Evolutionary conservation across 2,797 vertebrate species (phyloP).

Genomic region (Gila robusta): DNA sequence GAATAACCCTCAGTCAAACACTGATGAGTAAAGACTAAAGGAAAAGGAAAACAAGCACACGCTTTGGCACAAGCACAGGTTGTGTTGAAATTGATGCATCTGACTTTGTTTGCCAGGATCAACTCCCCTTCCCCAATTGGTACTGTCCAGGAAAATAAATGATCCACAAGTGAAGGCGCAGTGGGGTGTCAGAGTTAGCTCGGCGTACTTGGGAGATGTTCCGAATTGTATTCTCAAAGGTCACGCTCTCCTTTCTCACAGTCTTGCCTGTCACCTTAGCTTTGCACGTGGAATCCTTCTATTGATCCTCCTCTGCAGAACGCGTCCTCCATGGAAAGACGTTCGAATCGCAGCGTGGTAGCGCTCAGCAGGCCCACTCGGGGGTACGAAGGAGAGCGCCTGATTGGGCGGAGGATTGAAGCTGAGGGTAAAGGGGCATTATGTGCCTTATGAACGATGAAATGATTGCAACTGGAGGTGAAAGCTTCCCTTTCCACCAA

Average conservation of each 20-base stretch:
- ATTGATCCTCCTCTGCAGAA: slow-evolving; percentile 77
- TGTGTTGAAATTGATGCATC: slow-evolving; percentile 69
- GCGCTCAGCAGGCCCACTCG: slow-evolving; percentile 60
- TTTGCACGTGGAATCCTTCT: slow-evolving; percentile 77
- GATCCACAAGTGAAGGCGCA: slow-evolving; percentile 74
- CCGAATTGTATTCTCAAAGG: slow-evolving; percentile 83
- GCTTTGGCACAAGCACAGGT: slow-evolving; percentile 64
- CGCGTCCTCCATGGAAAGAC: slow-evolving; percentile 70
- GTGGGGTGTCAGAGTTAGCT: slow-evolving; percentile 79
- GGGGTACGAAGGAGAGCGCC: slow-evolving; percentile 70
- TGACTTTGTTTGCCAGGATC: slow-evolving; percentile 66
- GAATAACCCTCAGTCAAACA: slow-evolving; percentile 58
- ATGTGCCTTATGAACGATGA: slow-evolving; percentile 73
- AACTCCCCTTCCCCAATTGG: slow-evolving; percentile 72
- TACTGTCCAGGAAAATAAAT: slow-evolving; percentile 82
- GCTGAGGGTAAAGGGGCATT: slow-evolving; percentile 63
- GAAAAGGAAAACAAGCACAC: slow-evolving; percentile 57
- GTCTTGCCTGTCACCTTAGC: slow-evolving; percentile 76
- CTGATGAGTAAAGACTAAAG: slow-evolving; percentile 64
- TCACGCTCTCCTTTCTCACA: slow-evolving; percentile 79
- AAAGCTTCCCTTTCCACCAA: slow-evolving; percentile 65
- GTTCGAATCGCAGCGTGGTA: slow-evolving; percentile 71
- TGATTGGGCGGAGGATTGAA: slow-evolving; percentile 64
- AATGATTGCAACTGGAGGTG: slow-evolving; percentile 70
- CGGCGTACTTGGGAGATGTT: slow-evolving; percentile 73